Base-by-base conservation (phyloP, 2,888 invertebrate species). In the Charanyca ferruginea region DNA sequence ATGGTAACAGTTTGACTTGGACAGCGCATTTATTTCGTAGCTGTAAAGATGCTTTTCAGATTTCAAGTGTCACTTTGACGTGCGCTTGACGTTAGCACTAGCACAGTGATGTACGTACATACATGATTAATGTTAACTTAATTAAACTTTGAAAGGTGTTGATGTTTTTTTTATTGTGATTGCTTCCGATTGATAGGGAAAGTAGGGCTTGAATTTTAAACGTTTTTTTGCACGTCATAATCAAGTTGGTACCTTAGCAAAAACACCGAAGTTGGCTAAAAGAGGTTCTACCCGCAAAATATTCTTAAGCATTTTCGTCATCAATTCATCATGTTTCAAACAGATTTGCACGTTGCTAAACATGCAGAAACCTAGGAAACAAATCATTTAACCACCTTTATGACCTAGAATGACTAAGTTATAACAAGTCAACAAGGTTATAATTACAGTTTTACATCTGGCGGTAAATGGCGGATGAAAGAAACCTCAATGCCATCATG, bases 121-220 rank as follows among this genome's bases (percentile, higher is more conserved):
- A 38, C n/a, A 57, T 41, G 47, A 38, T 53, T 38, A 44, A 61
- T 63, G 28, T 47, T 9, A 8, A 18, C n/a, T 22, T 59, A 68
- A 75, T 66, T 69, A 64, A 75, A 44, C 11, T 42, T 38, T 32
- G 3, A 72, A 52, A 23, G 28, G 23, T 47, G 38, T 66, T 69
- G 32, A 69, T 75, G 23, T 59, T 22, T 13, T 20, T 51, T 67
- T 72, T 60, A 79, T 69, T 66, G 45, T 32, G 48, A 73, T 73
- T 63, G 25, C 69, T 69, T 79, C 57, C 69, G 59, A 79, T 76
- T 35, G 20, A 48, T 20, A 60, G 32, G 25, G 69, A 69, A 69
- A 79, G 73, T 45, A 35, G 11, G 41, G 23, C 28, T 20, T 59
- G 23, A 13, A 54, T 41, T 32, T 42, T 0, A 25, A 45, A 42